These are phyloP conservation scores for Pachyrhynchus sulphureomaculatus DNA, from an alignment of 1,140 invertebrate species.

Conservation along the genomic window DNA sequence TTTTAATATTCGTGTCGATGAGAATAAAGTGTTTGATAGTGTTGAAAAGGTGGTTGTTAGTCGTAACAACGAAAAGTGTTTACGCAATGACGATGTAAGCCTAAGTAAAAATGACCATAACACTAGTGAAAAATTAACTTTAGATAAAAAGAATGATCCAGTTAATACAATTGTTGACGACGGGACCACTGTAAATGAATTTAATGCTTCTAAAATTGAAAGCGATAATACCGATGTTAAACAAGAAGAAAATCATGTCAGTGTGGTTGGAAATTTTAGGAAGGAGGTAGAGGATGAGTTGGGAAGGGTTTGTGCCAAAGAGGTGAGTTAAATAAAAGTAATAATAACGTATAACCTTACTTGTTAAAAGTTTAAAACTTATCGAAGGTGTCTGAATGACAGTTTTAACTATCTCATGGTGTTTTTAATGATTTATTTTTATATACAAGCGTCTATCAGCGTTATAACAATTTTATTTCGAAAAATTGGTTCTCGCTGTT, in stretches of 20 bases:
- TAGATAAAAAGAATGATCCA: neutral
- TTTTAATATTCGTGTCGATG: conserved; percentile 12
- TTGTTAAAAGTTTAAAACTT: no score
- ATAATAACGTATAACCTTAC: neutral
- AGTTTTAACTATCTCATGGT: no score
- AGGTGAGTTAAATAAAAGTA: neutral
- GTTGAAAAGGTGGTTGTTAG: neutral
- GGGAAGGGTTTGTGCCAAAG: conserved; percentile 37
- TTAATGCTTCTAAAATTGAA: neutral
- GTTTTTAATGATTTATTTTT: no score
- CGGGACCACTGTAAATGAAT: neutral
- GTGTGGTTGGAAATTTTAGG: conserved; percentile 58
- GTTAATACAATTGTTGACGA: neutral
- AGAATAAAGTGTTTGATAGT: conserved; percentile 17
- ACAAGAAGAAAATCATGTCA: conserved; percentile 13
- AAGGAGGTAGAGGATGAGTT: conserved; percentile 59
- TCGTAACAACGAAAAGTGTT: neutral
- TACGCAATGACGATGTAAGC: neutral
- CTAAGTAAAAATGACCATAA: no score
- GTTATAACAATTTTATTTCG: no score
- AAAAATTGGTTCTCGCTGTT: no score
- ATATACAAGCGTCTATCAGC: no score
- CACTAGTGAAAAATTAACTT: no score
- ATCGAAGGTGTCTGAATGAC: no score
- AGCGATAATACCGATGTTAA: neutral